phyloP scores from a whole-genome alignment of 2,113 vertebrate genomes.

The Nothoprocta pentlandii region DNA sequence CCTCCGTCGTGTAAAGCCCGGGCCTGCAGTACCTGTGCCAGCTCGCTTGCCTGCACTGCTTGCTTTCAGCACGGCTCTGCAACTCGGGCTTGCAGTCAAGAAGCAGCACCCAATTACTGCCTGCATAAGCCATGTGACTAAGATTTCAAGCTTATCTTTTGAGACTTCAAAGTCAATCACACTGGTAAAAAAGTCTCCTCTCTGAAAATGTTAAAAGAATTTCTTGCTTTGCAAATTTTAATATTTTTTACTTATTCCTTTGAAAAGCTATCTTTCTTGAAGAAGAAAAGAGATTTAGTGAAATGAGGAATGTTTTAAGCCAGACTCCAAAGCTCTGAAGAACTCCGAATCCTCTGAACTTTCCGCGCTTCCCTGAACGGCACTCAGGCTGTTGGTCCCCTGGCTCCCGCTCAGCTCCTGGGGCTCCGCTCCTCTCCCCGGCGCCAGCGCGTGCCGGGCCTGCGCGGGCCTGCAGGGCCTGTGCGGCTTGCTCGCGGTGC shows the following conservation, averaged over 20 bases:
- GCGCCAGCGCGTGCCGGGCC: neutral
- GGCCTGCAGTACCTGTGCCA: neutral
- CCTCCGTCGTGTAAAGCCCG: neutral
- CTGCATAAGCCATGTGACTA: neutral
- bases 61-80: neutral
- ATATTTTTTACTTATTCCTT: neutral
- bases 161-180: neutral
- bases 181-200: neutral
- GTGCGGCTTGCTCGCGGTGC: neutral
- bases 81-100: neutral
- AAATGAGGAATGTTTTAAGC: neutral
- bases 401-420: neutral
- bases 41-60: neutral
- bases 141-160: neutral
- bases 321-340: neutral
- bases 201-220: neutral
- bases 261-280: neutral
- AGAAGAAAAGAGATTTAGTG: neutral
- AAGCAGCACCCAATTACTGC: neutral
- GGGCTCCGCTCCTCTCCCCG: neutral
- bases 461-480: neutral
- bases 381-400: neutral
- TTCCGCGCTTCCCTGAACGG: neutral
- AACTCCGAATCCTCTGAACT: neutral
- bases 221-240: neutral